These are phyloP conservation scores for Drosophila melanogaster DNA, from an alignment of 1,140 invertebrate species.

Conservation along the genomic window Release_6_plus_ISO1_MT NC_004354.4:15386501-15387000, in stretches of 20 bases:
- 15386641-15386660: constrained; percentile 9
- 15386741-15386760: constrained; percentile 37
- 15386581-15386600: constrained; percentile 69
- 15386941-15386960: constrained; percentile 43
- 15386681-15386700: constrained; percentile 53
- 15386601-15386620: constrained; percentile 45
- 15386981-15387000: constrained; percentile 64
- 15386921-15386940: constrained; percentile 50
- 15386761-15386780: constrained; percentile 21
- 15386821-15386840: constrained; percentile 4
- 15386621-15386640: constrained; percentile 44
- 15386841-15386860: constrained; percentile 20
- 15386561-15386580: constrained; percentile 65
- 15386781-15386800: not conserved
- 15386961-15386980: constrained; percentile 61
- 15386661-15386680: constrained; percentile 33
- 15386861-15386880: constrained; percentile 25
- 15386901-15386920: constrained; percentile 21
- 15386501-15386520: constrained; percentile 56
- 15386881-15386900: constrained; percentile 14
- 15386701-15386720: constrained; percentile 78
- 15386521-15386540: constrained; percentile 75
- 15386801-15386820: not conserved
- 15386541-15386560: constrained; percentile 78
- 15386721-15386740: constrained; percentile 57